phyloP scores from a whole-genome alignment of 2,888 invertebrate species.

The Dryocosmus kuriphilus region DNA sequence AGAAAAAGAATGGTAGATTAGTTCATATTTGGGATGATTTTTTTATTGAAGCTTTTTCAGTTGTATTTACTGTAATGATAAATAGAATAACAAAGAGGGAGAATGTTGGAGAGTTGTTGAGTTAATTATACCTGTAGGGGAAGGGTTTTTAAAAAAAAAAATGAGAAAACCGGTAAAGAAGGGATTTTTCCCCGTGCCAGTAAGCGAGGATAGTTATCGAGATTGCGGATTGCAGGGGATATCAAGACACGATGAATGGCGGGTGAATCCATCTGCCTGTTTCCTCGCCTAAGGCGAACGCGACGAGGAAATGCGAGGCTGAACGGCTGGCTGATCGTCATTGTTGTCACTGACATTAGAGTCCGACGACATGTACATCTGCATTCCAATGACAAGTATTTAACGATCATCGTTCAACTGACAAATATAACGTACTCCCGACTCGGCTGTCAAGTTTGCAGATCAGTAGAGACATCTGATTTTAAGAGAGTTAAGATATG shows the following conservation, averaged over 20 bases:
- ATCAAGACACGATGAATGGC: slow-evolving; percentile 68
- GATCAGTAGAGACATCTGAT: neutral
- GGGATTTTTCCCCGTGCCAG: slow-evolving; percentile 50
- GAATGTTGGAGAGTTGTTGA: neutral
- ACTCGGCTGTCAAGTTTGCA: neutral
- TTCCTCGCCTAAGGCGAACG: slow-evolving; percentile 64
- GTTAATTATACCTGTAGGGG: neutral
- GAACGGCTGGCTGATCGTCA: slow-evolving; percentile 67
- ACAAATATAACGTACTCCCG: slow-evolving; percentile 4
- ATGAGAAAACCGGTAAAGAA: neutral
- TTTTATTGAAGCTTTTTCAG: no score
- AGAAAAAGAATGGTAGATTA: neutral
- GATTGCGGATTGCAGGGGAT: slow-evolving; percentile 65
- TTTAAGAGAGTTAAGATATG: neutral
- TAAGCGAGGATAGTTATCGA: slow-evolving; percentile 66
- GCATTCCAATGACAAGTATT: slow-evolving; percentile 40
- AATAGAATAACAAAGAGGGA: no score
- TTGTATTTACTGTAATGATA: no score
- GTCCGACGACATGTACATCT: slow-evolving; percentile 48
- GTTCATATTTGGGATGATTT: no score
- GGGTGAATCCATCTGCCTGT: slow-evolving; percentile 64
- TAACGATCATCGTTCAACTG: slow-evolving; percentile 34
- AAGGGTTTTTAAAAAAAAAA: neutral
- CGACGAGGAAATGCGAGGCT: slow-evolving; percentile 60
- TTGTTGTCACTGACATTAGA: slow-evolving; percentile 66